Base-by-base conservation (phyloP, 2,797 vertebrate species). In the Fundulus diaphanus region DNA sequence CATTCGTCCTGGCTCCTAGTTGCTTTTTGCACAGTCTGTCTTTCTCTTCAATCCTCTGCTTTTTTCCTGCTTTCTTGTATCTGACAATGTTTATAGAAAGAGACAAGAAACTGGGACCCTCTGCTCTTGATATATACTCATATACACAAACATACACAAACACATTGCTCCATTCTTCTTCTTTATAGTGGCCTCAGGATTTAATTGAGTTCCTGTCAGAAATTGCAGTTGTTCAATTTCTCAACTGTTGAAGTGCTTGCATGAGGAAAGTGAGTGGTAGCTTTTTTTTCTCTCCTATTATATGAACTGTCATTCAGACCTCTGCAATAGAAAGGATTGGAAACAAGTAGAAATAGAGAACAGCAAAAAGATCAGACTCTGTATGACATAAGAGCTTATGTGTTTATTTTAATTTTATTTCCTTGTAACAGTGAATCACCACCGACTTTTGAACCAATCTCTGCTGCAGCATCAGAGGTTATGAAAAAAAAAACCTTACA, bases 201-300 rank as follows among this genome's bases (percentile, higher is more conserved):
- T 87, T 89, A 91, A 91, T 88, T 90, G 90, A 91, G 74, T 90
- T 90, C 33, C 87, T 90, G 90, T 88, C 90, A 92, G 74, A 88
- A 90, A 86, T 87, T 88, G 85, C 78, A 92, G 84, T 87, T 87
- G 77, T 84, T 87, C 81, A 89, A 86, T 93, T 93, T 89, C 77
- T 89, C 85, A 87, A 79, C 76, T 87, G 89, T 90, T 88, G 85
- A 49, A 54, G 33, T 71, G 57, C 63, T 74, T 40, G 54, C 49
- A 78, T 57, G 71, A 70, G 69, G 70, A 72, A 81, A 74, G 61
- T 73, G 70, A 76, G 48, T 42, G 35, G 63, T 44, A 2, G 75
- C 56, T 71, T 70, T 80, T 85, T 72, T 70, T 40, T 27, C 29
- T 56, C 76, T 82, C 68, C 68, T 66, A 48, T 42, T 76, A 75